Evolutionary conservation across 2,113 vertebrate species (phyloP).

Genomic region (Bos indicus): DNA sequence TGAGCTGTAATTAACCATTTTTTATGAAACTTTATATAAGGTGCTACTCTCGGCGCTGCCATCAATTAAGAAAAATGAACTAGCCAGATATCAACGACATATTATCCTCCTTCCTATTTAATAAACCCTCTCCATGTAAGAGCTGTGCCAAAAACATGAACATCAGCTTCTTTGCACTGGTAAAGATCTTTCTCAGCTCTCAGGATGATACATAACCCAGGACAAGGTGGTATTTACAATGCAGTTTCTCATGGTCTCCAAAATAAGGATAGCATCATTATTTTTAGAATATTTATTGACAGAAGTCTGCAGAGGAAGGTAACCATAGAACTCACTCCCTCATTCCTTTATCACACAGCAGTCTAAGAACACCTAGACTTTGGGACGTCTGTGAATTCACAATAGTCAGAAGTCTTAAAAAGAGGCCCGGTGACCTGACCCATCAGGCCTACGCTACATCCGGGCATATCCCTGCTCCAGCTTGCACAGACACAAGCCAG

Average conservation of each 20-base stretch:
- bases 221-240: background rate
- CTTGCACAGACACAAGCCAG: background rate
- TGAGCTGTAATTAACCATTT: background rate
- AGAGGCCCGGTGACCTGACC: background rate
- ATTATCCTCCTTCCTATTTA: background rate
- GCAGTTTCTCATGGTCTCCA: background rate
- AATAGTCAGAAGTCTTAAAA: background rate
- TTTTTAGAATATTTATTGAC: background rate
- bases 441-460: background rate
- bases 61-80: background rate
- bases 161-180: background rate
- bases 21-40: background rate
- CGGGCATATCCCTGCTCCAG: background rate
- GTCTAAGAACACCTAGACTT: background rate
- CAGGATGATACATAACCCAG: background rate
- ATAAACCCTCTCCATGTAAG: background rate
- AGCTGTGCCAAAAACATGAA: background rate
- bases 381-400: background rate
- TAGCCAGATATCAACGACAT: background rate
- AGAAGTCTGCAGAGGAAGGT: conserved; percentile 28
- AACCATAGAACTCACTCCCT: background rate
- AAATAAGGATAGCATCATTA: background rate
- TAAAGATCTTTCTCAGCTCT: background rate
- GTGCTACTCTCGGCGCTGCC: background rate
- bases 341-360: background rate